Percentiles rank a stretch among this genome's conserved stretches.
phyloP scores from a whole-genome alignment of 2,113 vertebrate species.

The Onychorhynchus coronatus region DNA sequence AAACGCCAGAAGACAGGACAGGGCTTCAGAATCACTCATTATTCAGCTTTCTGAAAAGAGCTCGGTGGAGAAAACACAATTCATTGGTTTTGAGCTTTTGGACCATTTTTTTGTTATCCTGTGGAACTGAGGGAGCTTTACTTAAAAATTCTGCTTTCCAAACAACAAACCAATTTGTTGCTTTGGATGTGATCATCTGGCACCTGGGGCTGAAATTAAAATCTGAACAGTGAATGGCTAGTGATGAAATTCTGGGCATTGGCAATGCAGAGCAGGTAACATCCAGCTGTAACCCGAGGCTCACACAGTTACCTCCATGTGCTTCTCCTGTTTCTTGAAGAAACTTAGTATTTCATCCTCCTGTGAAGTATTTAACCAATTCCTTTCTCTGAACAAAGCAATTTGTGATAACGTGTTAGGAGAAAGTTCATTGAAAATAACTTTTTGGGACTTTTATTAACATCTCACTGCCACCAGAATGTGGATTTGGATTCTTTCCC shows the following conservation, averaged over 20 bases:
- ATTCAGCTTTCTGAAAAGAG: not conserved
- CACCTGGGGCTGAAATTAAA: not conserved
- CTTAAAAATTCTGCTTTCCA: not conserved
- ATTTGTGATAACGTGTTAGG: not conserved
- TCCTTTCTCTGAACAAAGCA: not conserved
- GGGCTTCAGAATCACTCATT: not conserved
- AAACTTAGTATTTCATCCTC: not conserved
- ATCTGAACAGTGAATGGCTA: not conserved
- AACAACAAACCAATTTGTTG: not conserved
- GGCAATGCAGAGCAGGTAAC: not conserved
- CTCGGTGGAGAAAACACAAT: not conserved
- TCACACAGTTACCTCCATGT: not conserved
- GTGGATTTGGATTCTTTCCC: not conserved
- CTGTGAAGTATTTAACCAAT: not conserved
- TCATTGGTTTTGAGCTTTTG: not conserved
- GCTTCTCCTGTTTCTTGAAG: not conserved
- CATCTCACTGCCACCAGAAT: not conserved
- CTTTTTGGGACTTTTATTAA: not conserved
- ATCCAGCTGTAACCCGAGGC: not conserved
- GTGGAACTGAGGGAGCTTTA: not conserved
- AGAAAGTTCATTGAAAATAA: not conserved
- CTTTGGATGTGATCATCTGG: not conserved
- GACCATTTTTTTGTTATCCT: fast-evolving
- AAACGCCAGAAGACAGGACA: not conserved
- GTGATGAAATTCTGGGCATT: not conserved